Conservation (phyloP, 2,797 vertebrate genomes). For the Fistularia tabacaria region DNA sequence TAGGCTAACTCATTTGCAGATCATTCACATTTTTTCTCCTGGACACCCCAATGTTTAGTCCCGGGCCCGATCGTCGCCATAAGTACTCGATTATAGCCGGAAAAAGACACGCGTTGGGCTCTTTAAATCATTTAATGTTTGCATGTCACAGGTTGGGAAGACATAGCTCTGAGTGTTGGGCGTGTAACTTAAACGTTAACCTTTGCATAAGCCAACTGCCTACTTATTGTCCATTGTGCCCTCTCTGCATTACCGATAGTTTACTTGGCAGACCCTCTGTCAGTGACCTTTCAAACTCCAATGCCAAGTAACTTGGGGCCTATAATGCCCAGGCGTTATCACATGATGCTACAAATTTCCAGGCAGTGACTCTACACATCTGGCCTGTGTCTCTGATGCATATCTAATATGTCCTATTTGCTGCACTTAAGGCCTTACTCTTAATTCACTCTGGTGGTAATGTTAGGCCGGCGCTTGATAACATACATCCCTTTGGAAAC, state of each 20-base stretch:
- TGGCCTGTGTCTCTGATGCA: conserved; percentile 29
- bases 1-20: conserved; percentile 10
- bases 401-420: conserved; percentile 5
- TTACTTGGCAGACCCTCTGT: conserved; percentile 40
- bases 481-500: conserved; percentile 26
- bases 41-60: not conserved
- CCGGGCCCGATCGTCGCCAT: no score
- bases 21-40: conserved; percentile 4
- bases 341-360: conserved; percentile 53
- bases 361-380: conserved; percentile 51
- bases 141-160: conserved; percentile 8
- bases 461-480: conserved; percentile 11
- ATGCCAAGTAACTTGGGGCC: conserved; percentile 49
- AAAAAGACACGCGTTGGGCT: conserved; percentile 1
- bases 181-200: conserved; percentile 49
- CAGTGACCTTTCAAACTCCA: conserved; percentile 63
- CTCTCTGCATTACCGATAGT: conserved; percentile 38
- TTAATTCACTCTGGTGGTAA: conserved; percentile 6
- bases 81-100: not conserved
- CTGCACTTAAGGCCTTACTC: not conserved
- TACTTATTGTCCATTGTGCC: conserved; percentile 51
- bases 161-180: conserved; percentile 18
- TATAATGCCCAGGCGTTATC: conserved; percentile 56
- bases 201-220: conserved; percentile 38
- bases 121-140: conserved; percentile 8